phyloP scores from a whole-genome alignment of 2,888 invertebrate species.

The Hypomecis atomaria region DNA sequence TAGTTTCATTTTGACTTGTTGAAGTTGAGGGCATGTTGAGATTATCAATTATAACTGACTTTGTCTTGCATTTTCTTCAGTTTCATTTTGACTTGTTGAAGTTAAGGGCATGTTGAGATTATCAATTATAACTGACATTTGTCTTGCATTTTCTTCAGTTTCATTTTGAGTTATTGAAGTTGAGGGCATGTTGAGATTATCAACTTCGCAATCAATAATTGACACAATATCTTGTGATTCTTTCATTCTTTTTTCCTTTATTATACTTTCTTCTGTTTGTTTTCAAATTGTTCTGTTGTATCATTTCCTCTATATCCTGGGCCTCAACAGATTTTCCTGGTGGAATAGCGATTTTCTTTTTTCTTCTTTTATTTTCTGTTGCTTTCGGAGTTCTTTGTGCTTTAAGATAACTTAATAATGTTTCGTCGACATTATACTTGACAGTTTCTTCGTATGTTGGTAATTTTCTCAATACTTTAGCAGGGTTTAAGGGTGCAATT shows the following conservation, averaged over 20 bases:
- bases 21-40: conserved; percentile 2
- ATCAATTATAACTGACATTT: no score
- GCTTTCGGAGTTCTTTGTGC: conserved; percentile 12
- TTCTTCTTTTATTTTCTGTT: conserved; percentile 13
- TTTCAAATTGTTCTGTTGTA: background rate
- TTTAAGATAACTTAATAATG: conserved; percentile 7
- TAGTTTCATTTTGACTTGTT: background rate
- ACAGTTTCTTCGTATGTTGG: conserved; percentile 6
- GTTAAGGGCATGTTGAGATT: no score
- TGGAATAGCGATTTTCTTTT: conserved; percentile 8
- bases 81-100: no score
- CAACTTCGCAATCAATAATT: background rate
- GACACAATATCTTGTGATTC: background rate
- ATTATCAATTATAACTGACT: no score
- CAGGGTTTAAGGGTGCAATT: background rate
- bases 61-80: no score
- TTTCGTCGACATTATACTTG: conserved; percentile 8
- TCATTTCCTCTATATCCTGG: conserved; percentile 1
- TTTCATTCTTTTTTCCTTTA: background rate
- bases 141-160: no score
- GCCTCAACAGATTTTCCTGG: conserved; percentile 9
- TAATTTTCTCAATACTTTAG: background rate
- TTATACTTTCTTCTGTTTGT: no score
- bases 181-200: no score
- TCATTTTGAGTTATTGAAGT: no score